Percentiles rank a stretch among this genome's conserved stretches.
phyloP scores from a whole-genome alignment of 1,140 invertebrate species.

The Thaumetopoea pityocampa region DNA sequence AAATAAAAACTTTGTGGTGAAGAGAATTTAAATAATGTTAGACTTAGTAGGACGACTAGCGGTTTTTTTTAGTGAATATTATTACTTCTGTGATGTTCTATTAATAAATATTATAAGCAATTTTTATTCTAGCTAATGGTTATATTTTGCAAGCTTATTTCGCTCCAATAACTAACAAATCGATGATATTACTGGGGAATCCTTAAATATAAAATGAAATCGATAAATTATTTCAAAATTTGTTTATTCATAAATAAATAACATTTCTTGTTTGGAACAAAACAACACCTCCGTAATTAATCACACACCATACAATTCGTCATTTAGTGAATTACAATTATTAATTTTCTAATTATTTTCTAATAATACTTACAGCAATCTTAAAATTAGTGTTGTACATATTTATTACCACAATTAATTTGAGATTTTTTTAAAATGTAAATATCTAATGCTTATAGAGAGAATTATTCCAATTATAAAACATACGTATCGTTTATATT shows the following conservation, averaged over 20 bases:
- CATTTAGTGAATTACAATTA: conserved; percentile 70
- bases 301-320: conserved; percentile 70
- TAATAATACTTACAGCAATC: conserved; percentile 75
- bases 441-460: conserved; percentile 69
- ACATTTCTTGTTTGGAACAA: conserved; percentile 74
- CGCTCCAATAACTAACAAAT: background rate
- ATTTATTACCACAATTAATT: conserved; percentile 71
- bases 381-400: conserved; percentile 71
- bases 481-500: conserved; percentile 40
- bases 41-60: too few relatives aligned
- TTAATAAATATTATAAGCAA: too few relatives aligned
- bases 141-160: conserved; percentile 4
- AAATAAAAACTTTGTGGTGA: too few relatives aligned
- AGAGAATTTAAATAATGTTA: too few relatives aligned
- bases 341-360: conserved; percentile 71
- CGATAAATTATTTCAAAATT: conserved; percentile 59
- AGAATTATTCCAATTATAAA: conserved; percentile 67
- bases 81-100: too few relatives aligned
- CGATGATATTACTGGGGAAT: background rate
- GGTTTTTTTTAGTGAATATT: too few relatives aligned
- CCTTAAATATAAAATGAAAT: conserved; percentile 8
- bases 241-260: conserved; percentile 76
- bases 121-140: too few relatives aligned
- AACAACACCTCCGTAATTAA: conserved; percentile 73
- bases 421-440: conserved; percentile 68